These are phyloP conservation scores for Sanderia malayensis DNA, from an alignment of 30 jellyfish, hydroid and myxozoan species.

Conservation along the genomic window DNA sequence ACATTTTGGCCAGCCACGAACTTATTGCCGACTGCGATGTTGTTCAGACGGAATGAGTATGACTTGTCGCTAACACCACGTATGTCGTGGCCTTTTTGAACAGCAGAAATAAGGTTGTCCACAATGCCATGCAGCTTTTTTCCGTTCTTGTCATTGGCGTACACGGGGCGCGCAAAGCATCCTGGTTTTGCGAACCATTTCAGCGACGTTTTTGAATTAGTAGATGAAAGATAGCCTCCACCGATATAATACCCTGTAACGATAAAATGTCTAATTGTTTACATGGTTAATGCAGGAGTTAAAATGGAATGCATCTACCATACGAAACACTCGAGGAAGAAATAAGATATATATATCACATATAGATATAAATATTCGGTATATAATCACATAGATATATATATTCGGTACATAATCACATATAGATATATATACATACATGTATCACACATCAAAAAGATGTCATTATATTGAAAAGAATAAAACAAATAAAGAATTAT, in stretches of 20 bases:
- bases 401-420: no score
- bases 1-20: slow-evolving; percentile 10
- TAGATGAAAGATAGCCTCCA: background rate
- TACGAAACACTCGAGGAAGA: no score
- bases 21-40: background rate
- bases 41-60: background rate
- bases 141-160: background rate
- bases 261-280: no score
- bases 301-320: no score
- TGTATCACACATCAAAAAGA: no score
- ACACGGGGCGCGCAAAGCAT: background rate
- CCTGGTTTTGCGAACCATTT: slow-evolving; percentile 4
- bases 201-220: background rate
- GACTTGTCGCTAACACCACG: background rate
- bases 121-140: background rate
- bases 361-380: no score
- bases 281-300: no score
- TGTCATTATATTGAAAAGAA: no score
- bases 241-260: slow-evolving; percentile 1
- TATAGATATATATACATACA: no score
- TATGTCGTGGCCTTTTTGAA: background rate
- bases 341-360: no score
- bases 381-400: no score
- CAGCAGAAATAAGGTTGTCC: background rate
- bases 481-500: no score